Percentiles rank a stretch among this genome's conserved stretches.
Evolutionary conservation across 1,140 invertebrate species (phyloP).

Genomic region (Drosophila baimaii): DNA sequence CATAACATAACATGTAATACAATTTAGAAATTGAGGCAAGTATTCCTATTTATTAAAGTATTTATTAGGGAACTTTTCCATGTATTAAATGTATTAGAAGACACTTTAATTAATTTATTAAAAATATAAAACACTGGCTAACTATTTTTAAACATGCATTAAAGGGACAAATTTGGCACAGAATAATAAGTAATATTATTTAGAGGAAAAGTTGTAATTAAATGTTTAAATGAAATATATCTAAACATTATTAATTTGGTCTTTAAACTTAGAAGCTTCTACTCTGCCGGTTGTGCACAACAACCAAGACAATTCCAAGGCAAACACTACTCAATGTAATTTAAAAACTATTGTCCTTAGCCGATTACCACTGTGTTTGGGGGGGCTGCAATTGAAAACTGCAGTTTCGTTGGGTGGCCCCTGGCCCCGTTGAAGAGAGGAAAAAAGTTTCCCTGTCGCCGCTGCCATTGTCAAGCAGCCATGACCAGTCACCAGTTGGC

Average conservation of each 20-base stretch:
- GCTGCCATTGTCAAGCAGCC: slow-evolving; percentile 28
- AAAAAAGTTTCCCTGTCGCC: slow-evolving; percentile 36
- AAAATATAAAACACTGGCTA: background rate
- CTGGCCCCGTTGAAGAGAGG: background rate
- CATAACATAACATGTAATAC: no score
- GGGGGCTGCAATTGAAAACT: slow-evolving; percentile 4
- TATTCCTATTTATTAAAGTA: background rate
- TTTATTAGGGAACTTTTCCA: background rate
- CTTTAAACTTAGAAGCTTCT: no score
- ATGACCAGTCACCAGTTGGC: slow-evolving; percentile 2
- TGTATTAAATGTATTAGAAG: no score
- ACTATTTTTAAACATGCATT: background rate
- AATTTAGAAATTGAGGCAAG: background rate
- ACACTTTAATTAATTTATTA: background rate
- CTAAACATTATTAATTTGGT: no score
- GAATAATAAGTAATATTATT: background rate
- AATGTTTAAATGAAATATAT: background rate
- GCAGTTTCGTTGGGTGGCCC: slow-evolving; percentile 41
- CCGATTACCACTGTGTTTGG: slow-evolving; percentile 32
- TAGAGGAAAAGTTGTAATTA: background rate
- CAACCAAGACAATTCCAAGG: background rate
- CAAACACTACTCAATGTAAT: slow-evolving; percentile 11
- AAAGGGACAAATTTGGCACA: rapidly evolving
- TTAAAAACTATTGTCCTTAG: slow-evolving; percentile 20
- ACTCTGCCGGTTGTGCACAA: background rate